phyloP scores from a whole-genome alignment of 2,888 invertebrate genomes.

The Eristalinus sepulchralis region DNA sequence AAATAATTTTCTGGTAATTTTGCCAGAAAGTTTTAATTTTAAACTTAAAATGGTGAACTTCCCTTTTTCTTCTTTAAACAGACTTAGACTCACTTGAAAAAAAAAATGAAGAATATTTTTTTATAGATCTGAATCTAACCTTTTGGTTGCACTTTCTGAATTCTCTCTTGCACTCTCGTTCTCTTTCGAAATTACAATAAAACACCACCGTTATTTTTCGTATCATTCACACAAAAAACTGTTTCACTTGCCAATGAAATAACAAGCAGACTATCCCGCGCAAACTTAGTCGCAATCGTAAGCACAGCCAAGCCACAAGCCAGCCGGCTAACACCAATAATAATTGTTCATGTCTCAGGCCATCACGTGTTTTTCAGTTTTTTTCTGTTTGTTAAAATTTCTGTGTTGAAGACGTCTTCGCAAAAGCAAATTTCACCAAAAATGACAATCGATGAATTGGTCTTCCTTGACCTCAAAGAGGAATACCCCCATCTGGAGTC shows the following conservation, averaged over 20 bases:
- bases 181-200: neutral
- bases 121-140: neutral
- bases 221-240: constrained; percentile 27
- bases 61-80: no score
- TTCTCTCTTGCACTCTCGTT: neutral
- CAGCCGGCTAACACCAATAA: neutral
- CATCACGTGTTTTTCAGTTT: constrained; percentile 47
- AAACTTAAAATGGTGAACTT: no score
- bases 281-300: constrained; percentile 24
- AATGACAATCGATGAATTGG: constrained; percentile 77
- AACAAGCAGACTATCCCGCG: constrained; percentile 1
- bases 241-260: neutral
- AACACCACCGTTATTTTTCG: constrained; percentile 14
- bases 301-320: constrained; percentile 18
- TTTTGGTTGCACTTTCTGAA: neutral
- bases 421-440: constrained; percentile 1
- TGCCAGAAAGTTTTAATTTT: no score
- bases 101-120: neutral
- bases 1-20: no score
- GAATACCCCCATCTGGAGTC: constrained; percentile 77
- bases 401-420: neutral
- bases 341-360: neutral
- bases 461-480: constrained; percentile 73
- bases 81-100: no score
- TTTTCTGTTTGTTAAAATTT: neutral